A percentile compares a stretch with the other conserved stretches of the same genome.
phyloP scores from a whole-genome alignment of 2,888 invertebrate species.

The Flabesymbios commensalis region DNA sequence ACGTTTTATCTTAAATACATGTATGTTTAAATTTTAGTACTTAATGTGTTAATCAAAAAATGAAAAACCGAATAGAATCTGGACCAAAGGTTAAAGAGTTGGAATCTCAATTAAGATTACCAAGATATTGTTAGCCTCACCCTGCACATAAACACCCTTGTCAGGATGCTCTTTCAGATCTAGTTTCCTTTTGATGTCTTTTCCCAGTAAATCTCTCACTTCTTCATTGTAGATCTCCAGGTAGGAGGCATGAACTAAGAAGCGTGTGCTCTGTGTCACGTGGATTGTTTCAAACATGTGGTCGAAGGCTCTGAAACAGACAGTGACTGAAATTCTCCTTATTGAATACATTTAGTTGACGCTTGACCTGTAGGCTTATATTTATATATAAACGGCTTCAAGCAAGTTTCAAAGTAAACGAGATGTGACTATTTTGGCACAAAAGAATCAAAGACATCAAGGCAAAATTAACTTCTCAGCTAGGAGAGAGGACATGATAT shows the following conservation, averaged over 20 bases:
- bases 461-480: no score
- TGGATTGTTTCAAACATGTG: conserved; percentile 77
- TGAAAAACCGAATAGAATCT: no score
- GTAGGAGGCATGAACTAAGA: conserved; percentile 76
- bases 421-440: no score
- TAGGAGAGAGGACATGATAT: no score
- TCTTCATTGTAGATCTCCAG: conserved; percentile 85
- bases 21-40: no score
- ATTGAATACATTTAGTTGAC: background rate
- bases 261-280: conserved; percentile 71
- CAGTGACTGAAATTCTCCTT: background rate
- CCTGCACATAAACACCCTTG: conserved; percentile 71
- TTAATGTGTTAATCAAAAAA: no score
- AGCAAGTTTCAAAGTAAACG: background rate
- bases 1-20: no score
- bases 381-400: background rate
- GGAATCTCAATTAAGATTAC: no score
- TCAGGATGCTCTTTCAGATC: conserved; percentile 73
- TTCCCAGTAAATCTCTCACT: conserved; percentile 72
- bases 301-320: conserved; percentile 80
- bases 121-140: no score
- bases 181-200: conserved; percentile 66
- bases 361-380: background rate
- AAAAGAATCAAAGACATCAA: background rate
- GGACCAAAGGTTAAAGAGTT: no score